Evolutionary conservation across 2,797 vertebrate species (phyloP).

Genomic region (Chelidonichthys spinosus): DNA sequence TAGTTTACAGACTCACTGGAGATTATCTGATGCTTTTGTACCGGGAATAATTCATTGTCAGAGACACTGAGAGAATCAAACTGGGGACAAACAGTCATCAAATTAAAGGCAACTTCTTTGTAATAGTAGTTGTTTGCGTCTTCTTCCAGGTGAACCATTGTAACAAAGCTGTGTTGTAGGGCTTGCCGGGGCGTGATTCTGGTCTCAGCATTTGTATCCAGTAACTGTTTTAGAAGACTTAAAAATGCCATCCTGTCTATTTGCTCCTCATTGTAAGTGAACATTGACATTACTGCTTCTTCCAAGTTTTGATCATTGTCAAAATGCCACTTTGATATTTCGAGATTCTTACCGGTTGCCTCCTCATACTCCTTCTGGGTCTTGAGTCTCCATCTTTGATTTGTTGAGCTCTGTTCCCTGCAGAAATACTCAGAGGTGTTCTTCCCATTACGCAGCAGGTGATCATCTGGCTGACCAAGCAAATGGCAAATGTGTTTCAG

Average conservation of each 20-base stretch:
- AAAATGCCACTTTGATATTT: background rate
- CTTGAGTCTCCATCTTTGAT: background rate
- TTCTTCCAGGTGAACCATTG: background rate
- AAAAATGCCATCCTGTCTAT: constrained; percentile 19
- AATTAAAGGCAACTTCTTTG: too few species aligned
- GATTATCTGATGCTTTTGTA: background rate
- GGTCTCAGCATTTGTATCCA: background rate
- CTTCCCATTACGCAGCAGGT: background rate
- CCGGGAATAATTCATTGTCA: too few species aligned
- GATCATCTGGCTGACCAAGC: background rate
- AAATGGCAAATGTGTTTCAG: constrained; percentile 1
- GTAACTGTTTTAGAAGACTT: constrained; percentile 6
- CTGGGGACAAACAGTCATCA: too few species aligned
- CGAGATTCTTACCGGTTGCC: background rate
- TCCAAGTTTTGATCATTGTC: background rate
- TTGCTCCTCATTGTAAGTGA: background rate
- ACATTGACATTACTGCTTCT: background rate
- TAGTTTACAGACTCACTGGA: background rate
- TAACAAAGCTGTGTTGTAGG: constrained; percentile 15
- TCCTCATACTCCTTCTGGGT: background rate
- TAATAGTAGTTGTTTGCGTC: background rate
- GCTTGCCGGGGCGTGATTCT: constrained; percentile 15
- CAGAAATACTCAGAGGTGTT: constrained; percentile 5
- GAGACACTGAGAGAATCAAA: too few species aligned
- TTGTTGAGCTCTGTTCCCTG: background rate